These are phyloP conservation scores for Ostrea denselamellosa DNA, from an alignment of 1,140 invertebrate species.

Conservation along the genomic window DNA sequence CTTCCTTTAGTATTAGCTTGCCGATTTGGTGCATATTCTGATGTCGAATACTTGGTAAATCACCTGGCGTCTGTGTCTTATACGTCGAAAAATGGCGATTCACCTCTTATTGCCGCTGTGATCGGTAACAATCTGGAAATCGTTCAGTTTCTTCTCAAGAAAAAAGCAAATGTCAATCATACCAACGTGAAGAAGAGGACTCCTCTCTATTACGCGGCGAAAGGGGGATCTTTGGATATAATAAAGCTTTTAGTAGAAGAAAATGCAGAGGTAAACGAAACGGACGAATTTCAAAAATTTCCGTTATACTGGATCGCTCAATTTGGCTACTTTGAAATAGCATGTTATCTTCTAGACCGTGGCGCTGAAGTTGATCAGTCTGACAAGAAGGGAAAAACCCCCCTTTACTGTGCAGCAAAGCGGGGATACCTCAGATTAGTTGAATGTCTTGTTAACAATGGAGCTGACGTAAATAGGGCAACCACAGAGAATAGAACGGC, in stretches of 20 bases:
- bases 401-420: background rate
- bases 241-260: background rate
- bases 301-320: conserved; percentile 3
- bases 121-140: background rate
- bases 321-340: background rate
- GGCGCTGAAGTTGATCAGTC: background rate
- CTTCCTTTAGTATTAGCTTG: background rate
- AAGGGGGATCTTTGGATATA: background rate
- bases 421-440: background rate
- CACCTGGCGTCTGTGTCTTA: background rate
- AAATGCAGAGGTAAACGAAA: background rate
- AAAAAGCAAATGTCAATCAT: background rate
- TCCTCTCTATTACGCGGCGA: background rate
- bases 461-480: background rate
- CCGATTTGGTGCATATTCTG: background rate
- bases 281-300: background rate
- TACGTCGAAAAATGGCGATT: background rate
- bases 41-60: background rate
- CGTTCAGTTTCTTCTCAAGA: background rate
- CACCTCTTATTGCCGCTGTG: background rate
- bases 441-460: background rate
- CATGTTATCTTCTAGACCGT: background rate
- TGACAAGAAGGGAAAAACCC: background rate
- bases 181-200: background rate
- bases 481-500: background rate